Evolutionary conservation across 1,140 invertebrate genomes (phyloP).

Genomic region (Drosophila athabasca): DNA sequence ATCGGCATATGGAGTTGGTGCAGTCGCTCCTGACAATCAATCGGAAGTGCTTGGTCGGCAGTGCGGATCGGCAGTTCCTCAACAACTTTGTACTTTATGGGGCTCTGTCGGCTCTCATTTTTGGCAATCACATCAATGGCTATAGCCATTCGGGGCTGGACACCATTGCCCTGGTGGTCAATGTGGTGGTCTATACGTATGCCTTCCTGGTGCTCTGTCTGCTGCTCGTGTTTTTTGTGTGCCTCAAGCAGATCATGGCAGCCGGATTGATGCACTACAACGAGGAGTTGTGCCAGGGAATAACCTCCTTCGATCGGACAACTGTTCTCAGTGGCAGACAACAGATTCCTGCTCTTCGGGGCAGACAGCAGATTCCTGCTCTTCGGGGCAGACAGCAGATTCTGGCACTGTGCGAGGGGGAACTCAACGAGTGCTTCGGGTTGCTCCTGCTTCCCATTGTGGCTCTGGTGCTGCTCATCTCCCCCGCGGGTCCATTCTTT

Average conservation of each 20-base stretch:
- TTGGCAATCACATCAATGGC: slow-evolving; percentile 38
- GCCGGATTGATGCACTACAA: slow-evolving; percentile 42
- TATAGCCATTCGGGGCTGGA: slow-evolving; percentile 17
- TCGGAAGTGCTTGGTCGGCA: slow-evolving; percentile 6
- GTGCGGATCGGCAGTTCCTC: slow-evolving; percentile 21
- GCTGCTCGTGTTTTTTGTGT: slow-evolving; percentile 64
- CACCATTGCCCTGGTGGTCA: not conserved
- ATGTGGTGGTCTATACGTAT: slow-evolving; percentile 44
- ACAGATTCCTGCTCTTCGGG: slow-evolving; percentile 16
- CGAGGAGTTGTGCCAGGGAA: slow-evolving; percentile 2
- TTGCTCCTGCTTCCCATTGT: slow-evolving; percentile 57
- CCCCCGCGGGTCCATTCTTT: slow-evolving; percentile 53
- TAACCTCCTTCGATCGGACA: not conserved
- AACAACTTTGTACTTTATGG: slow-evolving; percentile 42
- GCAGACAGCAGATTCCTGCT: slow-evolving; percentile 33
- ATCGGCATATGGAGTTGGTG: slow-evolving; percentile 40
- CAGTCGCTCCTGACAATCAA: slow-evolving; percentile 37
- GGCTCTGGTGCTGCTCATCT: slow-evolving; percentile 47
- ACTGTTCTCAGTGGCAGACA: slow-evolving; percentile 18
- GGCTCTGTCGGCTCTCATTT: slow-evolving; percentile 10
- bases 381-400: slow-evolving; percentile 36
- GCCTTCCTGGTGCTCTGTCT: slow-evolving; percentile 45
- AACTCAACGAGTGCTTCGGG: slow-evolving; percentile 57
- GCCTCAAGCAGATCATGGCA: slow-evolving; percentile 57
- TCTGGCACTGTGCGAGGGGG: slow-evolving; percentile 20